A percentile compares a stretch with the other conserved stretches of the same genome.
phyloP scores from a whole-genome alignment of 2,113 vertebrate genomes.

The Alexandromys fortis region DNA sequence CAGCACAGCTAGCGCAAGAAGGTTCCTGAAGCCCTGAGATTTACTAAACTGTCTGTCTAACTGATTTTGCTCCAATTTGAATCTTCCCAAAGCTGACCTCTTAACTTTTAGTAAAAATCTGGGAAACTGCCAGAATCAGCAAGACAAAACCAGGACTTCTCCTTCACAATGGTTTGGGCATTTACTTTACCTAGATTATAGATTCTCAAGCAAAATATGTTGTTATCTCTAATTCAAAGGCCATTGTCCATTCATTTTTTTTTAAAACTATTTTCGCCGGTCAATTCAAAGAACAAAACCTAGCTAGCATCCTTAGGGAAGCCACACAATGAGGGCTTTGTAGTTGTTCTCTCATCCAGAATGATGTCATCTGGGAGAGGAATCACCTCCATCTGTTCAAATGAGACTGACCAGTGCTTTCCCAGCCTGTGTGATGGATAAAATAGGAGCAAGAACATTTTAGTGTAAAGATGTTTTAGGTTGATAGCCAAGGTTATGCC shows the following conservation, averaged over 20 bases:
- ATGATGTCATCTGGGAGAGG: background rate
- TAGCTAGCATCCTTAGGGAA: background rate
- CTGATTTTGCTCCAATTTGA: background rate
- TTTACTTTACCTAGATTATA: constrained; percentile 8
- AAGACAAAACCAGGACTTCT: background rate
- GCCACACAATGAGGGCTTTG: background rate
- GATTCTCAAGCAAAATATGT: background rate
- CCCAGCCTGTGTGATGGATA: background rate
- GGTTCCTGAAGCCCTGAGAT: background rate
- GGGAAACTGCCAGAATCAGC: background rate
- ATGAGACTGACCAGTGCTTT: background rate
- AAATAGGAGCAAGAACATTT: background rate
- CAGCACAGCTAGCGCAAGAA: background rate
- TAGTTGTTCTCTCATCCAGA: background rate
- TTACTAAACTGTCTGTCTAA: background rate
- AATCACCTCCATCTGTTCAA: background rate
- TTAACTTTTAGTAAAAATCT: constrained; percentile 28
- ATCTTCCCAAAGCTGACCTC: constrained; percentile 5
- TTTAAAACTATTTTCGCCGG: background rate
- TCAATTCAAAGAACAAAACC: background rate
- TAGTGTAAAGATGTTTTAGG: background rate
- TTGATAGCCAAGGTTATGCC: background rate
- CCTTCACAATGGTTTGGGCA: background rate
- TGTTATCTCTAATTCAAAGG: background rate
- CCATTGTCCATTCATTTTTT: background rate